Conservation (phyloP, 2,113 vertebrate genomes). For the Brachirus orientalis region DNA sequence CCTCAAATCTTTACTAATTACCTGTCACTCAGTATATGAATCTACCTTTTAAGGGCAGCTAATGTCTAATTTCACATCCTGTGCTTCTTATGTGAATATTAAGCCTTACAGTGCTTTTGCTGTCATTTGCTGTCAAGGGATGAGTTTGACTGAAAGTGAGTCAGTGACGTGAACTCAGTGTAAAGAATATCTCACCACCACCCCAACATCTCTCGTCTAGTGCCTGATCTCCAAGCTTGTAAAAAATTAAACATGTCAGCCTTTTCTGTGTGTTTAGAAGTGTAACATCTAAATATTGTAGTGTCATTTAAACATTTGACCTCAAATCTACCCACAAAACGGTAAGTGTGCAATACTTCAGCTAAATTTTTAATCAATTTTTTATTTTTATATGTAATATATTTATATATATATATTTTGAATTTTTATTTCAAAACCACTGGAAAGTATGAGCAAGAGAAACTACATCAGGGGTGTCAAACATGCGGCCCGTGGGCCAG, state of each 20-base stretch:
- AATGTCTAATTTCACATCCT: constrained; percentile 42
- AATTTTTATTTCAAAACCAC: no score
- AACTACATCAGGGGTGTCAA: no score
- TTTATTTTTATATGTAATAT: no score
- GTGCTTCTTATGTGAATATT: constrained; percentile 21
- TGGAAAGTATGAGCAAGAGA: no score
- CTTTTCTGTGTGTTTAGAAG: no score
- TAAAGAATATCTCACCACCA: constrained; percentile 2
- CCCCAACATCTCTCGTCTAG: background rate
- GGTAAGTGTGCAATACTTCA: no score
- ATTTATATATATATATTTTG: no score
- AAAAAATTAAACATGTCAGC: background rate
- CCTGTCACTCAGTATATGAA: constrained; percentile 54
- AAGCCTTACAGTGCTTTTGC: constrained; percentile 3
- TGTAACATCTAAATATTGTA: no score
- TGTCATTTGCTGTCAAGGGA: background rate
- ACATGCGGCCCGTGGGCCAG: no score
- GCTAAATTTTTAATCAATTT: no score
- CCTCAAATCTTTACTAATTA: constrained; percentile 66
- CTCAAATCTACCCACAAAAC: no score
- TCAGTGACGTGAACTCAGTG: constrained; percentile 17
- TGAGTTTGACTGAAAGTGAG: constrained; percentile 44
- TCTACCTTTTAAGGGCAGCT: constrained; percentile 48
- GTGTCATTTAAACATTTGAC: no score
- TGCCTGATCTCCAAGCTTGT: constrained; percentile 4